These are phyloP conservation scores for Onychomys arenicola DNA, from an alignment of 2,797 vertebrate species.

Conservation along the genomic window DNA sequence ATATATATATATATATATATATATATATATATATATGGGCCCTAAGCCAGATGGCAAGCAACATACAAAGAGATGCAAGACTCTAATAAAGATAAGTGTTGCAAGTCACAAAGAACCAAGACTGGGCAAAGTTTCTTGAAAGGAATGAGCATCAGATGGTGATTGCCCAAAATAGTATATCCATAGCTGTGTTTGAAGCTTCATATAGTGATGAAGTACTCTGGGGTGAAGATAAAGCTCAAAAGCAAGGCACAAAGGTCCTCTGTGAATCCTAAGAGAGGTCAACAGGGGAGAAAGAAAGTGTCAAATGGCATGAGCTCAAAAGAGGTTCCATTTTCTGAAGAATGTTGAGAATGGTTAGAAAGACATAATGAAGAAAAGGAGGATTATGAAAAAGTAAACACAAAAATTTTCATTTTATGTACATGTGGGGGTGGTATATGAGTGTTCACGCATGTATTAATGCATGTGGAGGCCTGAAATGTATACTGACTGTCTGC, in stretches of 20 bases:
- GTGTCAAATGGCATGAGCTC: not conserved
- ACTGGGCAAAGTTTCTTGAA: not conserved
- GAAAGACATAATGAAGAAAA: not conserved
- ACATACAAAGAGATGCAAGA: not conserved
- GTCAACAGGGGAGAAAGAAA: not conserved
- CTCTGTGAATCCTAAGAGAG: not conserved
- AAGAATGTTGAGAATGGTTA: not conserved
- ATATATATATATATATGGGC: too few relatives aligned
- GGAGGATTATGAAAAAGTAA: not conserved
- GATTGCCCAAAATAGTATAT: not conserved
- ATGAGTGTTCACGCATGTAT: not conserved
- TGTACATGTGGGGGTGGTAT: too few relatives aligned
- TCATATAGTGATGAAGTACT: not conserved
- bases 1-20: too few relatives aligned
- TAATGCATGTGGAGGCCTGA: not conserved
- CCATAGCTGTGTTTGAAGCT: not conserved
- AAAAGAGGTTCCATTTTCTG: conserved; percentile 28
- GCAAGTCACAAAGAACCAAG: not conserved
- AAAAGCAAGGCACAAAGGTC: not conserved
- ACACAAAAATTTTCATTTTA: not conserved
- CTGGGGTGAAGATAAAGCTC: not conserved
- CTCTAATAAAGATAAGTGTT: not conserved
- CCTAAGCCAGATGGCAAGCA: conserved; percentile 2
- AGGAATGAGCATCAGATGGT: not conserved
- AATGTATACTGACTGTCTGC: not conserved